Percentiles rank a stretch among this genome's conserved stretches.
phyloP scores from a whole-genome alignment of 1,140 invertebrate species.

The Zaprionus africanus region DNA sequence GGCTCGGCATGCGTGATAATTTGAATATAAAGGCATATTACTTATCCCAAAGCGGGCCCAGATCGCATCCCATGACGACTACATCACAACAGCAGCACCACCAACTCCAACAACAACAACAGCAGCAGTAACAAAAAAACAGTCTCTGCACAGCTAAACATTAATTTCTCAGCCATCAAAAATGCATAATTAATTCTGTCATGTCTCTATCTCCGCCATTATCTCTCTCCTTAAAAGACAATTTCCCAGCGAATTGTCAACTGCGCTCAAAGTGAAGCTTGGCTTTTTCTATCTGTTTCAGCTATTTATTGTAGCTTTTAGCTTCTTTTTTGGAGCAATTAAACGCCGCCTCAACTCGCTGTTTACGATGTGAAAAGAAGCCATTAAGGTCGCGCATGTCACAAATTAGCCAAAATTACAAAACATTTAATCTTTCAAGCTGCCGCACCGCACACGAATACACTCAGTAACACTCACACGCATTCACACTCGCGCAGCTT shows the following conservation, averaged over 20 bases:
- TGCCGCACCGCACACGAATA: conserved; percentile 24
- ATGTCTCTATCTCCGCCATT: conserved; percentile 18
- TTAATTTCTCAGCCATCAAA: conserved; percentile 65
- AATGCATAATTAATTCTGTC: conserved; percentile 69
- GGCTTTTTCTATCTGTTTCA: conserved; percentile 2
- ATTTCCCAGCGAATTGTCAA: conserved; percentile 68
- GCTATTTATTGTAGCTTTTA: not conserved
- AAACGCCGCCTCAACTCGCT: conserved; percentile 46
- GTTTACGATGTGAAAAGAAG: conserved; percentile 81
- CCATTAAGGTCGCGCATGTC: conserved; percentile 80
- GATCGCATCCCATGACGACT: conserved; percentile 42
- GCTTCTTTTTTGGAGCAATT: conserved; percentile 58
- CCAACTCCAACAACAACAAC: not conserved
- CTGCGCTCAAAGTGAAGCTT: conserved; percentile 6
- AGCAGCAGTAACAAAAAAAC: not conserved
- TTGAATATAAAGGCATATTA: conserved; percentile 78
- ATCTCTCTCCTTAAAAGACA: not conserved
- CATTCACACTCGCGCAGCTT: not conserved
- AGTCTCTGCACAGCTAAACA: conserved; percentile 1
- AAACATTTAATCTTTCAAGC: conserved; percentile 75
- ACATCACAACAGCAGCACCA: conserved; percentile 39
- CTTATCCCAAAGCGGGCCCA: conserved; percentile 44
- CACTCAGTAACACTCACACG: not conserved
- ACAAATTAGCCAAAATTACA: conserved; percentile 80
- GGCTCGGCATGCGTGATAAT: conserved; percentile 74